Evolutionary conservation across 2,113 vertebrate species (phyloP).

Genomic region (Anhinga anhinga): DNA sequence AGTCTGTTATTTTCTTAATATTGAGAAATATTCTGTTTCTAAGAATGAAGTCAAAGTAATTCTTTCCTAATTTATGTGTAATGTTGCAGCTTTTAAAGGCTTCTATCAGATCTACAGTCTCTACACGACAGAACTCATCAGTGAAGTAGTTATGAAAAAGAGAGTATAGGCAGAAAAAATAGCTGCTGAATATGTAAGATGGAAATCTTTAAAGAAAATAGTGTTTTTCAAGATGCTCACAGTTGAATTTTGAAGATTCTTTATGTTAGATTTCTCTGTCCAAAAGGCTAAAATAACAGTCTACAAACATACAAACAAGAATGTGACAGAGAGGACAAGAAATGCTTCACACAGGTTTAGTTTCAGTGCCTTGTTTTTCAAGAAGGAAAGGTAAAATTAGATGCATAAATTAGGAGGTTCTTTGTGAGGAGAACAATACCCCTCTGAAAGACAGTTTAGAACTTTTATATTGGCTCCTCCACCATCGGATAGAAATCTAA

Average conservation of each 20-base stretch:
- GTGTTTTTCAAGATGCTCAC: neutral
- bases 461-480: neutral
- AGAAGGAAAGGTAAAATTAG: neutral
- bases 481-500: neutral
- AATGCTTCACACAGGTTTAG: neutral
- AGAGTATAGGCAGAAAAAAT: neutral
- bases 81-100: neutral
- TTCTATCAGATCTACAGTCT: neutral
- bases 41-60: neutral
- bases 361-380: neutral
- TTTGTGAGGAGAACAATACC: neutral
- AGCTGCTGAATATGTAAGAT: neutral
- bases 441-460: neutral
- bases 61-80: neutral
- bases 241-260: neutral
- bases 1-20: neutral
- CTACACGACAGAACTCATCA: neutral
- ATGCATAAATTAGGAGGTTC: neutral
- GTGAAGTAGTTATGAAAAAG: neutral
- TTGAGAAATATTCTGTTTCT: neutral
- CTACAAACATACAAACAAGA: neutral
- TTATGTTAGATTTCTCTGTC: neutral
- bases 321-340: neutral
- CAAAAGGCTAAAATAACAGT: neutral
- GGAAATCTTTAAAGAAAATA: neutral